Evolutionary conservation across 2,113 vertebrate species (phyloP).

Genomic region (Rhinoderma darwinii): DNA sequence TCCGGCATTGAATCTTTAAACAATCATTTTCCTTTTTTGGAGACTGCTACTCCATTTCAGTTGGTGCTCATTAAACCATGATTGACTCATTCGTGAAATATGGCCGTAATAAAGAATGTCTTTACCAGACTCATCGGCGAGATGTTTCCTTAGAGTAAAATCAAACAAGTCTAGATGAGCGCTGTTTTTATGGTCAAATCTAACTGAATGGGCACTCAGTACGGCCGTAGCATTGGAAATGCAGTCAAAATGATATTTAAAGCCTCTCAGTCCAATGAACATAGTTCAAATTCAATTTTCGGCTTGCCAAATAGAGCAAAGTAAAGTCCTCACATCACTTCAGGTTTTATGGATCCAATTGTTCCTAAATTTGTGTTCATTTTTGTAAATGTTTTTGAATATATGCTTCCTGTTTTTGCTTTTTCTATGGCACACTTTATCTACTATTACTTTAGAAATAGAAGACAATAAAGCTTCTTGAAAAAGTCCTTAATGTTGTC

Average conservation of each 20-base stretch:
- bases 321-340: not conserved
- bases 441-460: too few species aligned
- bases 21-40: constrained; percentile 57
- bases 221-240: constrained; percentile 5
- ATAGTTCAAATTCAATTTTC: not conserved
- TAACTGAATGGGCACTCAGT: constrained; percentile 20
- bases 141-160: constrained; percentile 51
- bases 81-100: constrained; percentile 63
- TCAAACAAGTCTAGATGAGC: constrained; percentile 39
- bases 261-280: not conserved
- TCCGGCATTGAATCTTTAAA: constrained; percentile 47
- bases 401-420: too few species aligned
- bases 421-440: not conserved
- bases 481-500: too few species aligned
- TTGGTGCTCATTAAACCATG: constrained; percentile 61
- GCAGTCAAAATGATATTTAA: constrained; percentile 1
- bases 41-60: constrained; percentile 44
- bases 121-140: constrained; percentile 45
- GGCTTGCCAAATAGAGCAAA: not conserved
- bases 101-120: constrained; percentile 43
- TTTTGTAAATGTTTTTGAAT: too few species aligned
- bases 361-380: not conserved
- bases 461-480: too few species aligned
- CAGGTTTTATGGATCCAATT: not conserved
- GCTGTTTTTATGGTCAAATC: constrained; percentile 36